Evolutionary conservation across 2,888 invertebrate genomes (phyloP), one percentile per base, ranked within the genome.

Genomic region (Chalcis sispes): DNA sequence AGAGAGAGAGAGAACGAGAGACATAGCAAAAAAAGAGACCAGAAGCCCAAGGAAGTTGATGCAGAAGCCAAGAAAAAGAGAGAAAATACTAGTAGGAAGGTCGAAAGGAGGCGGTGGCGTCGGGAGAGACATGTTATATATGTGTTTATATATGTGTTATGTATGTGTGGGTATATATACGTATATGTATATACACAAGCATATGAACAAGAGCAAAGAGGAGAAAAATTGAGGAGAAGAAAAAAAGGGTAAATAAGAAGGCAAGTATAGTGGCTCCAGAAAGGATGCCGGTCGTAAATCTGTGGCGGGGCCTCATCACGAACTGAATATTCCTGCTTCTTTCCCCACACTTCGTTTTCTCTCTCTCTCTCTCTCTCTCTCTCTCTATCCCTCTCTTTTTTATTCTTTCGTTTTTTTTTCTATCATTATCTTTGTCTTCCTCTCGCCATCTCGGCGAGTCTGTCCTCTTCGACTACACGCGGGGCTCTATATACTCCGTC

Each of bases 271-370:
- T 80, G 83, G 81, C 46, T 81, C 80, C 80, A 77, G 79, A 81
- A 82, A 85, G 82, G 83, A 13, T 84, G 85, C 82, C 80, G 85
- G 78, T 86, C 86, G 86, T 87, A 87, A 87, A 87, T 86, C 85
- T 85, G 85, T 81, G 83, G 81, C 83, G 76, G 83, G 83, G 84
- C 83, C 86, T 86, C 87, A 86, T 87, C 86, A 84, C 81, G 73
- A 80, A 80, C 83, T 81, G 82, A 85, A 85, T 84, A 84, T 85
- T 82, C 81, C n/a, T 13, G 2, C 54, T 40, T 27, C 54, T 32
- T 32, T 66, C 36, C 56, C 56, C 65, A 29, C 27, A 27, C 46
- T 20, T 58, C 32, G 29, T 59, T 25, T 23, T 23, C 29, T 58
- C 71, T 75, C 65, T 32, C 27, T 65, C 36, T 50, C 46, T 46